Evolutionary conservation across 2,113 vertebrate species (phyloP), one percentile per base, ranked within the genome.

Genomic region (Guaruba guarouba): DNA sequence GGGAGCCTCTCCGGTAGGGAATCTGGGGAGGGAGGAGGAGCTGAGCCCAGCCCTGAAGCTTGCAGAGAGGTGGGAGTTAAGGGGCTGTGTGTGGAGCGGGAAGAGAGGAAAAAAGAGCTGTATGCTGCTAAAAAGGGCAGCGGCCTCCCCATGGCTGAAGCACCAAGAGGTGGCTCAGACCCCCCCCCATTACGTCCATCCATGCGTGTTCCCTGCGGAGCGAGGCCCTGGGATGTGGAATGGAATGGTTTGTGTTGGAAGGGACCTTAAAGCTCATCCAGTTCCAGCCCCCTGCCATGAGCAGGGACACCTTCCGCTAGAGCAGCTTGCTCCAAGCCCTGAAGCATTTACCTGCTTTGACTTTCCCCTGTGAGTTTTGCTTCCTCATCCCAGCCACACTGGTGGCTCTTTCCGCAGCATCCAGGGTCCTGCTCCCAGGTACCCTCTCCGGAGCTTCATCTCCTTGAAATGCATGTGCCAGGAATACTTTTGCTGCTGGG

Each of bases 331-430:
- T n/a, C 33, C 57, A 15, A 23, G 57, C 33, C 33, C 20, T 23
- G 57, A 15, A n/a, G 33, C 86, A 4, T 91, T 95, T 91, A 94
- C 94, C 85, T 95, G 88, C 77, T 84, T 70, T 83, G 88, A 54
- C 77, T 59, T 74, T 43, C 29, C 13, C 66, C 39, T 7, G 1
- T 1, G 66, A 31, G 39, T 64, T 89, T 31, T 1, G 0, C 74
- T 48, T 29, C 75, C 27, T 39, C 55, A 31, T 82, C 17, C 77
- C 46, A 35, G 8, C 12, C 9, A 1, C 0, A 0, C 55, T 31
- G 86, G 29, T 44, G 44, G 15, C 75, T 76, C 17, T 74, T 52
- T 41, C 49, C 55, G 24, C 4, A 2, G 16, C 61, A 35, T 10
- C 63, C 44, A 13, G 33, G 48, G 6, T 7, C 17, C 64, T 20